phyloP scores from a whole-genome alignment of 2,113 vertebrate genomes.

The Notechis scutatus region DNA sequence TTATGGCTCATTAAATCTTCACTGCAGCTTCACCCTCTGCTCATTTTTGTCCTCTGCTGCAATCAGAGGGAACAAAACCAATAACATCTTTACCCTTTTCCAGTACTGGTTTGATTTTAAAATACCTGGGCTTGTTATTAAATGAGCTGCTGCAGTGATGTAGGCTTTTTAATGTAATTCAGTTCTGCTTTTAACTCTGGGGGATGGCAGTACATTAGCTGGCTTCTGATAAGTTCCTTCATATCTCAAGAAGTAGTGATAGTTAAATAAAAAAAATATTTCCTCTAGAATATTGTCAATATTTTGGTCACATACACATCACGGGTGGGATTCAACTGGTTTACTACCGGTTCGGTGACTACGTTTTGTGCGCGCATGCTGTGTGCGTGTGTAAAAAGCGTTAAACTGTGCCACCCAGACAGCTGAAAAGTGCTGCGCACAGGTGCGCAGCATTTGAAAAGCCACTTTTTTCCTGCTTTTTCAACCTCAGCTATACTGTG shows the following conservation, averaged over 20 bases:
- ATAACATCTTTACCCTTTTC: background rate
- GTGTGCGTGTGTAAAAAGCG: too few species aligned
- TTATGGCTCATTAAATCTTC: background rate
- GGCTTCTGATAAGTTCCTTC: background rate
- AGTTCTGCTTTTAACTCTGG: background rate
- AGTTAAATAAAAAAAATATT: background rate
- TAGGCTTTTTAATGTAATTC: background rate
- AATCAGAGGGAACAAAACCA: background rate
- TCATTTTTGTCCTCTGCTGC: background rate
- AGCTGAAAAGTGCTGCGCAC: too few species aligned
- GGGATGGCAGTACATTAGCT: background rate
- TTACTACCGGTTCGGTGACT: too few species aligned
- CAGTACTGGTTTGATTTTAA: background rate
- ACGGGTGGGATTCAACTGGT: too few species aligned
- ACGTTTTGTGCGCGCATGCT: fast-evolving
- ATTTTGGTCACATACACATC: background rate
- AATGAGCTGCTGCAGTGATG: background rate
- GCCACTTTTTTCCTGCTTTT: too few species aligned
- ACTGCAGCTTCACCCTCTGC: background rate
- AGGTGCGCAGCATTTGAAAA: too few species aligned
- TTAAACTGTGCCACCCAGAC: too few species aligned
- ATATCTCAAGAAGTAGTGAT: background rate
- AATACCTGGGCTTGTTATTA: background rate
- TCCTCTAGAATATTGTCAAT: background rate
- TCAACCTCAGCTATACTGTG: too few species aligned